These are phyloP conservation scores for Neodontobutis hainanensis DNA, from an alignment of 2,113 vertebrate species.

Conservation along the genomic window DNA sequence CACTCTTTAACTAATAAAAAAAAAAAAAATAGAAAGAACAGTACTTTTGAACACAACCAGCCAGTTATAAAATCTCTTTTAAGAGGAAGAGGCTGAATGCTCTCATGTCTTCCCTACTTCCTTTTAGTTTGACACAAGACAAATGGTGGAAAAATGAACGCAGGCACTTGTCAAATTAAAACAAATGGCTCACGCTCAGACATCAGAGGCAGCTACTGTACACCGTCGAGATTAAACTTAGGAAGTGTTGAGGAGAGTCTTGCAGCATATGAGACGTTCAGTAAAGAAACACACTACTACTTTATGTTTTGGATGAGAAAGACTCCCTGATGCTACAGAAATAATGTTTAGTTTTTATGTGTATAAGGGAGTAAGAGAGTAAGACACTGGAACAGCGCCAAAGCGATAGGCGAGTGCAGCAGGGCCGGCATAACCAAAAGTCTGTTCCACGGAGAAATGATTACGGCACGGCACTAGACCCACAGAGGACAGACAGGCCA, in stretches of 20 bases:
- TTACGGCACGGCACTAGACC: conserved; percentile 42
- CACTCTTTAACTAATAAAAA: not conserved
- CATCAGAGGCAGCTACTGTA: not conserved
- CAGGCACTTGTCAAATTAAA: conserved; percentile 1
- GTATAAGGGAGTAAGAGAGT: not conserved
- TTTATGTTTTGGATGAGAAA: conserved; percentile 10
- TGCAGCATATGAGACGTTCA: not conserved
- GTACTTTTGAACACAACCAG: not conserved
- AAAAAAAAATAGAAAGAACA: not conserved
- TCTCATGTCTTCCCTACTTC: not conserved
- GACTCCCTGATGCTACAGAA: conserved; percentile 5
- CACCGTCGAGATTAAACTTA: not conserved
- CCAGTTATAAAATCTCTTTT: not conserved
- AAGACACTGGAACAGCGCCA: conserved; percentile 37
- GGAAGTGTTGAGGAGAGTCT: not conserved
- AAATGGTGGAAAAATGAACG: not conserved
- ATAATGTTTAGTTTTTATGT: not conserved
- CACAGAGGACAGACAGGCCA: conserved; percentile 43
- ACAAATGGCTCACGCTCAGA: not conserved
- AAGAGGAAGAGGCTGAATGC: not conserved
- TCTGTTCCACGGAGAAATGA: conserved; percentile 45
- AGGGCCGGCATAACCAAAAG: conserved; percentile 55
- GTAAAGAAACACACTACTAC: conserved; percentile 2
- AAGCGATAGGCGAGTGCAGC: conserved; percentile 39
- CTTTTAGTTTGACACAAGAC: not conserved